Evolutionary conservation across 2,797 vertebrate genomes (phyloP).

Genomic region (Numenius phaeopus): DNA sequence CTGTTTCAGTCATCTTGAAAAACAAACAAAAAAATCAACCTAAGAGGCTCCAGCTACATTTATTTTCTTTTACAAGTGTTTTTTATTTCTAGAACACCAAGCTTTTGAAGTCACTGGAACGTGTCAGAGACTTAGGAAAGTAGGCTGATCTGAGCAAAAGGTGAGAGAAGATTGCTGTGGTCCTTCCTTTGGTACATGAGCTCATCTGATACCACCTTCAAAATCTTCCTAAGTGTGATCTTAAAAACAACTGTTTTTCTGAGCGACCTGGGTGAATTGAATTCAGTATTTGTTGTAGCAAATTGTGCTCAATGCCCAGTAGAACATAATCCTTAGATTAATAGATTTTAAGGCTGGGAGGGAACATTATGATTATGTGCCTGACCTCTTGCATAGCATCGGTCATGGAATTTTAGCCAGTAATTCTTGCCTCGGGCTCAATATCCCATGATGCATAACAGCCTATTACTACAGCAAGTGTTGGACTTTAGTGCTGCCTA

Average conservation of each 20-base stretch:
- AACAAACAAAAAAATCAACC: not conserved
- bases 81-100: not conserved
- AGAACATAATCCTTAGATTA: constrained; percentile 33
- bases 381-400: not conserved
- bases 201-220: fast-evolving
- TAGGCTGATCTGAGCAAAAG: not conserved
- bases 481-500: not conserved
- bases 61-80: not conserved
- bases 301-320: not conserved
- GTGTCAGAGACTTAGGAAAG: not conserved
- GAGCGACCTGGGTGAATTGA: not conserved
- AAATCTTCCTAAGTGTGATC: not conserved
- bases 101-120: not conserved
- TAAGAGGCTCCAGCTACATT: not conserved
- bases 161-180: not conserved
- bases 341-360: constrained; percentile 22
- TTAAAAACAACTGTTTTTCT: not conserved
- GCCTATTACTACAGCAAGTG: not conserved
- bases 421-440: constrained; percentile 11
- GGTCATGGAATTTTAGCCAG: constrained; percentile 33
- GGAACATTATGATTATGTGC: constrained; percentile 29
- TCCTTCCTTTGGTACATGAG: not conserved
- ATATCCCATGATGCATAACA: not conserved
- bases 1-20: not conserved
- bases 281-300: constrained; percentile 4